Percentiles rank a stretch among this genome's conserved stretches.
phyloP scores from a whole-genome alignment of 1,140 invertebrate genomes.

The Caenorhabditis tropicalis region DNA sequence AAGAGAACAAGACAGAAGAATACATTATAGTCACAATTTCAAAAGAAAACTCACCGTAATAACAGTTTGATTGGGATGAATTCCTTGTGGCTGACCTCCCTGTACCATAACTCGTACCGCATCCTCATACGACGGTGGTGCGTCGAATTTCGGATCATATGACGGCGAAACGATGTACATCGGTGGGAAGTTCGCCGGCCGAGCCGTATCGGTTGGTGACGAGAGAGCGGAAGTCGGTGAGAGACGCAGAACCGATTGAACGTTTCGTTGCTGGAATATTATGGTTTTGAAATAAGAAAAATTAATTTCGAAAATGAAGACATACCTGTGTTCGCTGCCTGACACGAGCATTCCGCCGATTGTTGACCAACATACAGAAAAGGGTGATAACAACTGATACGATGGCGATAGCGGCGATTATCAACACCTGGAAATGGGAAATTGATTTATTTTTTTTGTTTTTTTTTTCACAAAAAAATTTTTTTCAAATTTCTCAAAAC shows the following conservation, averaged over 20 bases:
- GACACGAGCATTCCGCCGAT: neutral
- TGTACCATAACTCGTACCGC: neutral
- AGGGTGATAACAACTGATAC: slow-evolving; percentile 39
- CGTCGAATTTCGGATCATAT: slow-evolving; percentile 31
- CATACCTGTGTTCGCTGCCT: neutral
- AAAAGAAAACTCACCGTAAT: slow-evolving; percentile 2
- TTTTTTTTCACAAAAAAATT: neutral
- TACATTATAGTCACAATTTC: no score
- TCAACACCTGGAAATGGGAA: neutral
- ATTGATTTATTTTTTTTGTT: no score
- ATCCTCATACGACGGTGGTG: neutral
- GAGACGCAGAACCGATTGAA: slow-evolving; percentile 6
- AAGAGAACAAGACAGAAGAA: no score
- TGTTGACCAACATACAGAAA: slow-evolving; percentile 31
- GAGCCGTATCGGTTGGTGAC: neutral
- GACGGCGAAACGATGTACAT: slow-evolving; percentile 12
- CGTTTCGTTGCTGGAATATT: neutral
- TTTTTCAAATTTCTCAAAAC: no score
- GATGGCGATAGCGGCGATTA: slow-evolving; percentile 18
- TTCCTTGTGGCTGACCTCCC: neutral
- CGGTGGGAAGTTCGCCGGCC: neutral
- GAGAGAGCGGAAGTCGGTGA: neutral
- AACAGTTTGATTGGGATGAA: neutral
- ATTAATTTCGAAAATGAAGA: neutral
- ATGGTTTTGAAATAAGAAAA: neutral